Conservation (phyloP, 2,797 vertebrate species). For the Ciconia nigra region DNA sequence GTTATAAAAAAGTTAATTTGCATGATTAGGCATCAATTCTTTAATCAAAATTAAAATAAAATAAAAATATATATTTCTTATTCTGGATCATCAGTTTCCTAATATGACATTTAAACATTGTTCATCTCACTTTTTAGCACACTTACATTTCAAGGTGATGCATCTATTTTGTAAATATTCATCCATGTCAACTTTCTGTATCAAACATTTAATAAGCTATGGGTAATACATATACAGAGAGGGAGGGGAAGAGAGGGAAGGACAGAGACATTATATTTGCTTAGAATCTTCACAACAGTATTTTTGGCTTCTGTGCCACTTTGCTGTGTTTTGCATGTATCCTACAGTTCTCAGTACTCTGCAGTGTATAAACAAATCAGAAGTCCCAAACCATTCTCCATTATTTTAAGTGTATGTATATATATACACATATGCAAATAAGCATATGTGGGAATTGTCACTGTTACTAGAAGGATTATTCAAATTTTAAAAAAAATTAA, state of each 20-base stretch:
- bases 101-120: neutral
- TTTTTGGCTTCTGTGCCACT: neutral
- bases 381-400: neutral
- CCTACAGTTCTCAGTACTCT: neutral
- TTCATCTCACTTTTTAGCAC: neutral
- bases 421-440: neutral
- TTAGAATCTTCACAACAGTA: neutral
- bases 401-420: neutral
- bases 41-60: neutral
- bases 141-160: neutral
- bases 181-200: neutral
- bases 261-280: neutral
- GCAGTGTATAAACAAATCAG: neutral
- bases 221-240: neutral
- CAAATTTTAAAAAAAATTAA: neutral
- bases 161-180: neutral
- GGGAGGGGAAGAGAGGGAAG: neutral
- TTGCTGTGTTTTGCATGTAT: neutral
- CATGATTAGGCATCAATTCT: neutral
- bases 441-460: neutral
- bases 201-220: neutral
- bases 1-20: neutral
- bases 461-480: neutral
- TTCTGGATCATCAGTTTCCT: neutral
- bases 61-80: neutral